Percentiles rank a stretch among this genome's conserved stretches.
Evolutionary conservation across 2,113 vertebrate species (phyloP).

Genomic region (Turnix velox): DNA sequence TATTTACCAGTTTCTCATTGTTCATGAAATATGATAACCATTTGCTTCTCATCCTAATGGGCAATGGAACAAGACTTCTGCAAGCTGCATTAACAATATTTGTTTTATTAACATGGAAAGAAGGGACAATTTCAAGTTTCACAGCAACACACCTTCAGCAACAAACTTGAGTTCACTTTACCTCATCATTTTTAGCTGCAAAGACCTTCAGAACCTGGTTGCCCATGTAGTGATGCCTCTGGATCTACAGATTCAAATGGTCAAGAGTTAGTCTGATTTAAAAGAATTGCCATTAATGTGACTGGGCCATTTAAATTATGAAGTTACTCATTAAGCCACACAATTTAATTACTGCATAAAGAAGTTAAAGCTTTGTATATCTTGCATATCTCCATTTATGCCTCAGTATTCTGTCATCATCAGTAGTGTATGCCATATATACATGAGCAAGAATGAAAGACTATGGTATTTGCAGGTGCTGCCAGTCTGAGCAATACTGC

Average conservation of each 20-base stretch:
- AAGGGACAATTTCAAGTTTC: neutral
- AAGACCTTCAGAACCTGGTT: constrained; percentile 88
- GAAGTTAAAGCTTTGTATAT: neutral
- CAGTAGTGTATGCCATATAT: neutral
- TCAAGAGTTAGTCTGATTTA: neutral
- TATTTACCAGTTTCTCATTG: neutral
- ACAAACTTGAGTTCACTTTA: constrained; percentile 58
- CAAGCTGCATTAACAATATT: neutral
- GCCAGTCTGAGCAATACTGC: neutral
- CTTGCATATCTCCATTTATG: neutral
- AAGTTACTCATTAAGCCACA: neutral
- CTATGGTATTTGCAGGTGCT: neutral
- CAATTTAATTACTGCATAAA: neutral
- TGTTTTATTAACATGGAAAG: neutral
- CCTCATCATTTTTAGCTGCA: constrained; percentile 84
- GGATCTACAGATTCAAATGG: constrained; percentile 73
- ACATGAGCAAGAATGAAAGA: neutral
- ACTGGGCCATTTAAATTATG: neutral
- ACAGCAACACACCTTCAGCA: neutral
- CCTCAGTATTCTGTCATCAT: neutral
- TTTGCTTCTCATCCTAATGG: neutral
- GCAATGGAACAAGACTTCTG: neutral
- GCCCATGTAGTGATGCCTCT: constrained; percentile 85
- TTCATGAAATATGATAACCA: neutral
- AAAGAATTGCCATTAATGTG: neutral